Evolutionary conservation across 2,113 vertebrate species (phyloP), one percentile per base, ranked within the genome.

Genomic region (Gnathonemus echidnorhynchus): DNA sequence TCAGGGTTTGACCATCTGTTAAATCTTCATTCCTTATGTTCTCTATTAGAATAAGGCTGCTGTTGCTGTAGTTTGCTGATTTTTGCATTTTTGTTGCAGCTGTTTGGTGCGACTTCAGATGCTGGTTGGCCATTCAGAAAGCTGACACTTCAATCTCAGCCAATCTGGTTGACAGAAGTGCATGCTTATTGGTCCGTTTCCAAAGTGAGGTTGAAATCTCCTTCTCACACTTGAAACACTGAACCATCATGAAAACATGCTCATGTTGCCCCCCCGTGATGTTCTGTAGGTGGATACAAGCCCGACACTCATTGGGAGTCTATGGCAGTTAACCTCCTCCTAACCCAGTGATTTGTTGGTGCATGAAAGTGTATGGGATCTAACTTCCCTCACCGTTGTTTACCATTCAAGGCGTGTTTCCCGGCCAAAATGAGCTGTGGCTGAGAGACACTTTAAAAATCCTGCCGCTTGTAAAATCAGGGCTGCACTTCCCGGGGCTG

Each of bases 401-500:
- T n/a, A 31, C 31, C 93, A 96, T 95, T 94, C 92, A 93, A 93
- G 94, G 94, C 90, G 24, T 10, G 90, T 94, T 27, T 70, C 66
- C 93, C 93, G 91, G 93, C 95, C 91, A 92, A 95, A 97, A 97
- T 97, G 95, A 96, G 93, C 95, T 92, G 94, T 93, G 94, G 93
- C 95, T 95, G 90, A 83, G 92, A 93, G 92, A 94, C 92, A 96
- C 91, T 93, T 94, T 94, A 94, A 96, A 92, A 96, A 94, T 88
- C 95, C 95, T 96, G 95, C 94, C 96, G 96, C 95, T 94, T 94
- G 93, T 96, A 96, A 96, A 97, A 97, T 95, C 96, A 94, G 94
- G 96, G 94, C 95, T 94, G 95, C 95, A 95, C 95, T 96, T 97
- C 97, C 96, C 94, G 95, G 95, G 96, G 97, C 19, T 95, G 94